Percentiles rank a stretch among this genome's conserved stretches.
Conservation (phyloP, 2,113 vertebrate genomes). For the Engystomops pustulosus region DNA sequence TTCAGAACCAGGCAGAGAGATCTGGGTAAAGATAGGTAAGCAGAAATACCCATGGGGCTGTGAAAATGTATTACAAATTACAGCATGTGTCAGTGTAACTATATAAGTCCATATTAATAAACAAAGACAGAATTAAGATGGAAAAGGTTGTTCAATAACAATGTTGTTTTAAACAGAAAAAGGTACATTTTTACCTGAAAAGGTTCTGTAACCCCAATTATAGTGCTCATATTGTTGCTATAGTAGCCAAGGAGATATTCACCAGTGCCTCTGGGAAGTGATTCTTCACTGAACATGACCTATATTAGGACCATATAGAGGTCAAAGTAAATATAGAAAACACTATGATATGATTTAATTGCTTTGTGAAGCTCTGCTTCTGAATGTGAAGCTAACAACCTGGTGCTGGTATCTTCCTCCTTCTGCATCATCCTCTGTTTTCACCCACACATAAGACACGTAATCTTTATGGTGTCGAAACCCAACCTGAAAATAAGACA, state of each 20-base stretch:
- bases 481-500: slow-evolving; percentile 79
- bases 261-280: slow-evolving; percentile 86
- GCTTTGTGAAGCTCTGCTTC: background rate
- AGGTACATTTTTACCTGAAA: slow-evolving; percentile 83
- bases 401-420: slow-evolving; percentile 74
- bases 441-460: slow-evolving; percentile 91
- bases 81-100: background rate
- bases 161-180: background rate
- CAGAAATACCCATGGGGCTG: slow-evolving; percentile 38
- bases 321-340: background rate
- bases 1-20: slow-evolving; percentile 81
- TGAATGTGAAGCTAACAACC: slow-evolving; percentile 67
- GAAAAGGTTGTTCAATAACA: background rate
- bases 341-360: background rate
- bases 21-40: slow-evolving; percentile 66
- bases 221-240: slow-evolving; percentile 85
- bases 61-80: no score
- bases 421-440: slow-evolving; percentile 87
- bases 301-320: slow-evolving; percentile 64
- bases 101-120: background rate
- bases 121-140: background rate
- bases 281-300: slow-evolving; percentile 90
- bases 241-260: slow-evolving; percentile 94
- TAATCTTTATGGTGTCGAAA: slow-evolving; percentile 97
- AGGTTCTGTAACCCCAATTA: slow-evolving; percentile 90